Evolutionary conservation across 2,113 vertebrate genomes (phyloP).

Genomic region (Tachysurus vachellii): DNA sequence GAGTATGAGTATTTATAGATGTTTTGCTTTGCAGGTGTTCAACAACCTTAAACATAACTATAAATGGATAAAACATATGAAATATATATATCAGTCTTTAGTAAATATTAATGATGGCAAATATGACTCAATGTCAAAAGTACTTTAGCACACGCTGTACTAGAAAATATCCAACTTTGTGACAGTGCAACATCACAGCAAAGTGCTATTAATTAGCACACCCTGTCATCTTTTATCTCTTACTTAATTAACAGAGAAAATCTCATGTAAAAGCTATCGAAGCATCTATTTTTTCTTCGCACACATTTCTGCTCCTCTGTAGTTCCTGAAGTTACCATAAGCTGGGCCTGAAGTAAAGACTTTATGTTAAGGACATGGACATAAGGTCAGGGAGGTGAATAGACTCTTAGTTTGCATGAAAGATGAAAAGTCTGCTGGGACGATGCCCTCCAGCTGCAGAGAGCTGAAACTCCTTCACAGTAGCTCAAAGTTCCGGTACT

Average conservation of each 20-base stretch:
- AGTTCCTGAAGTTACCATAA: background rate
- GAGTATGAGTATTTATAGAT: background rate
- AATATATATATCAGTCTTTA: background rate
- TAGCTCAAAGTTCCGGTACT: background rate
- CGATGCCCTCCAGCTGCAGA: conserved; percentile 7
- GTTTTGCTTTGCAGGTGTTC: background rate
- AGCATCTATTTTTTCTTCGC: no score
- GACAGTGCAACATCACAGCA: background rate
- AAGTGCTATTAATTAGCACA: background rate
- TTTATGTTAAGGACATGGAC: background rate
- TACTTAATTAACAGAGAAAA: conserved; percentile 15
- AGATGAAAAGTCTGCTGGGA: background rate
- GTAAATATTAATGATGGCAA: background rate
- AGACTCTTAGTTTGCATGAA: background rate
- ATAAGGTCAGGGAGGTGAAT: background rate
- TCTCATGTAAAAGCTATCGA: background rate
- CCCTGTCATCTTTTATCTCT: background rate
- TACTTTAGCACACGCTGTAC: background rate
- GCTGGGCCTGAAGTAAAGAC: background rate
- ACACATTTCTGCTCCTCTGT: background rate
- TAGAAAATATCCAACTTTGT: background rate
- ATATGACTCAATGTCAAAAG: background rate
- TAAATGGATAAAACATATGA: background rate
- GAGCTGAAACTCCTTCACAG: conserved; percentile 36
- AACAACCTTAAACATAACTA: background rate